Conservation (phyloP, 2,888 invertebrate genomes). For the Tenthredo notha region DNA sequence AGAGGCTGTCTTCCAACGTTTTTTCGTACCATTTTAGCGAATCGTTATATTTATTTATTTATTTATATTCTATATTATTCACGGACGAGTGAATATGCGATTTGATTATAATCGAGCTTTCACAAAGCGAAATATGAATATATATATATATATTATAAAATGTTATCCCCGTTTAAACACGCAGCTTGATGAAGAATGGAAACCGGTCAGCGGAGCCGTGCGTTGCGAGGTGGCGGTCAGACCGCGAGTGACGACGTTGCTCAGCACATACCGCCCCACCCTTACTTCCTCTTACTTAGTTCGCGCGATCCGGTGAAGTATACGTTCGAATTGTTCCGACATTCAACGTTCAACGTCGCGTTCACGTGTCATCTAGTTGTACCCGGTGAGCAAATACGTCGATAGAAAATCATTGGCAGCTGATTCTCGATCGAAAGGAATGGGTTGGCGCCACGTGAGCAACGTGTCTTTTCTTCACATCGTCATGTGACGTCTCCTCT, state of each 20-base stretch:
- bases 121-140: background rate
- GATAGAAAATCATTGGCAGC: constrained; percentile 18
- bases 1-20: constrained; percentile 71
- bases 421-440: constrained; percentile 12
- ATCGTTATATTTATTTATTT: background rate
- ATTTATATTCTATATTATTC: background rate
- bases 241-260: constrained; percentile 33
- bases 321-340: constrained; percentile 12
- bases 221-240: constrained; percentile 42
- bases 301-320: constrained; percentile 16
- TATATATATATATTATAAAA: background rate
- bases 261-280: constrained; percentile 21
- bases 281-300: background rate
- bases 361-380: constrained; percentile 8
- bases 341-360: background rate
- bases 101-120: background rate
- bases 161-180: no score
- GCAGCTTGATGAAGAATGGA: background rate
- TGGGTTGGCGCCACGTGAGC: constrained; percentile 52
- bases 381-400: background rate
- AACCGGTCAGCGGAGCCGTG: constrained; percentile 22
- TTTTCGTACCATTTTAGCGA: constrained; percentile 78
- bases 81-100: background rate
- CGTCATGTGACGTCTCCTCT: constrained; percentile 33
- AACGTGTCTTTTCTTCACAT: constrained; percentile 44